phyloP scores from a whole-genome alignment of 1,140 invertebrate genomes.

The Papilio polyxenes region DNA sequence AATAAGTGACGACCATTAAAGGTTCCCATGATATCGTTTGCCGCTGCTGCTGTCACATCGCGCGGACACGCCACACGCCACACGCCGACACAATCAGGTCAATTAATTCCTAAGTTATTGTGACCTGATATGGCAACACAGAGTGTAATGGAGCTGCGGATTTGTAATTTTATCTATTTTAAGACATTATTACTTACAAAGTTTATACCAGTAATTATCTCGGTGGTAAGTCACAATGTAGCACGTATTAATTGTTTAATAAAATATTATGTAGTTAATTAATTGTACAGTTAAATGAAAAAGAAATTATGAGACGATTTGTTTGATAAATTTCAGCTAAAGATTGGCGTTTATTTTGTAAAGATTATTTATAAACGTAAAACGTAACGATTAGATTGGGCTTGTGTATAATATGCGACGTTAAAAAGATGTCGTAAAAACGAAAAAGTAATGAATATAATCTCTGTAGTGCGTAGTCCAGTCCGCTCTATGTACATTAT shows the following conservation, averaged over 20 bases:
- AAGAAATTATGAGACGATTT: too few species aligned
- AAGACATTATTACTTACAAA: neutral
- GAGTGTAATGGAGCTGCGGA: neutral
- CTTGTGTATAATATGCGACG: too few species aligned
- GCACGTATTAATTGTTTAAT: too few species aligned
- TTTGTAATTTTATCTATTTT: neutral
- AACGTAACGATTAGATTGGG: too few species aligned
- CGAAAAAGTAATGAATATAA: neutral
- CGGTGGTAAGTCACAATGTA: too few species aligned
- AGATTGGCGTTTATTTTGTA: too few species aligned
- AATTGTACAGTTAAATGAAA: too few species aligned
- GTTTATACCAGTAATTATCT: too few species aligned
- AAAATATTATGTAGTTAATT: too few species aligned
- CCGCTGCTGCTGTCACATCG: neutral
- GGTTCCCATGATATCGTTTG: neutral
- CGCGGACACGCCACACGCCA: neutral
- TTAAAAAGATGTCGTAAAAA: too few species aligned
- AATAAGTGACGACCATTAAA: neutral
- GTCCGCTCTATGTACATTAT: neutral
- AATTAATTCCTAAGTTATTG: constrained; percentile 18
- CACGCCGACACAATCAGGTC: constrained; percentile 6
- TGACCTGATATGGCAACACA: neutral
- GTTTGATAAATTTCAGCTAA: too few species aligned
- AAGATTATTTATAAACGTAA: too few species aligned
- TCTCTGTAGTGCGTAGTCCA: neutral